Conservation (phyloP, 1,140 invertebrate species). For the Cataglyphis hispanica region DNA sequence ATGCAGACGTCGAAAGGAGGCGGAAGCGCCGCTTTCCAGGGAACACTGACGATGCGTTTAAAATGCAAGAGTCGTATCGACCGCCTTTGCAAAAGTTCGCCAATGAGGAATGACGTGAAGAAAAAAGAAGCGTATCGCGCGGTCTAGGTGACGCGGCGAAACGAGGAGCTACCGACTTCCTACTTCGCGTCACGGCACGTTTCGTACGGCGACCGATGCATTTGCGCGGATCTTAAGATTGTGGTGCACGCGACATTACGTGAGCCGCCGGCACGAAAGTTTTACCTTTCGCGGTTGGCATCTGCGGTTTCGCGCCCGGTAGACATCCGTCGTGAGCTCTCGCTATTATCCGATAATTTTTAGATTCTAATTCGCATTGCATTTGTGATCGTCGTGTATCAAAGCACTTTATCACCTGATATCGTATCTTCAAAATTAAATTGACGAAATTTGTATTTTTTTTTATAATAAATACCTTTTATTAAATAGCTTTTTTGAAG, state of each 20-base stretch:
- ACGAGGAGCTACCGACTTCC: slow-evolving; percentile 33
- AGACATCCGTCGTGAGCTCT: not conserved
- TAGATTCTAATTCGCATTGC: not conserved
- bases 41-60: slow-evolving; percentile 20
- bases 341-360: not conserved
- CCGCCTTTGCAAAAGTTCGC: slow-evolving; percentile 35
- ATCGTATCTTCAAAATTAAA: not conserved
- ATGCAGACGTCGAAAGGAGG: slow-evolving; percentile 56
- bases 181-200: not conserved
- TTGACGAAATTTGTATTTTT: not conserved
- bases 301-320: slow-evolving; percentile 40
- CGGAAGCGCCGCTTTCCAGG: slow-evolving; percentile 28
- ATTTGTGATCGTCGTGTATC: not conserved
- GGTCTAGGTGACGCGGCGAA: slow-evolving; percentile 3
- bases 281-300: slow-evolving; percentile 59
- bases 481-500: too few relatives aligned
- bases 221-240: slow-evolving; percentile 53
- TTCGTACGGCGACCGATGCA: slow-evolving; percentile 36
- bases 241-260: slow-evolving; percentile 77
- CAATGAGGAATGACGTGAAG: not conserved
- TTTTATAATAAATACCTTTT: not conserved
- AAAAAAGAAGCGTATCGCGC: slow-evolving; percentile 5
- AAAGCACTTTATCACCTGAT: not conserved
- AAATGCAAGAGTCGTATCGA: slow-evolving; percentile 25
- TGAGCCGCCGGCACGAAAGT: slow-evolving; percentile 71